phyloP scores from a whole-genome alignment of 2,113 vertebrate species.

The Toxostoma redivivum region DNA sequence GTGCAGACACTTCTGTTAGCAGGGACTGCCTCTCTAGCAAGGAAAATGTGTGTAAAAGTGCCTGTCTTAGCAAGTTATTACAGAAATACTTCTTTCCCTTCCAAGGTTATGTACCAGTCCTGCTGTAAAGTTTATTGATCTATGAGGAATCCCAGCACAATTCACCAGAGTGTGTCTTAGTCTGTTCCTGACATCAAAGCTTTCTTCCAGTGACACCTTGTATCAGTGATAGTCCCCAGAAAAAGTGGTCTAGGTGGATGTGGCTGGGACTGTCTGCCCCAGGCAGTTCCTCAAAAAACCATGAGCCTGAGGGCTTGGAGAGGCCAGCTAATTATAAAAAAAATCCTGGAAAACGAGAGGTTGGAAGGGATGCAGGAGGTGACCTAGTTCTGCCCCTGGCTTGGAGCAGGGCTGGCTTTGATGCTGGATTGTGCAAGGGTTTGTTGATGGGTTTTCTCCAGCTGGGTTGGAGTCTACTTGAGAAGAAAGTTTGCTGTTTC shows the following conservation, averaged over 20 bases:
- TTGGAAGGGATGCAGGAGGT: neutral
- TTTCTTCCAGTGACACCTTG: neutral
- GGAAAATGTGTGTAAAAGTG: neutral
- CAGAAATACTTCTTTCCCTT: neutral
- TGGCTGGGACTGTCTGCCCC: neutral
- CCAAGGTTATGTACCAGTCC: neutral
- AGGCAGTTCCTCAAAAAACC: neutral
- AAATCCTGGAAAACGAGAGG: neutral
- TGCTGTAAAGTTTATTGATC: slow-evolving; percentile 48
- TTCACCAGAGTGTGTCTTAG: neutral
- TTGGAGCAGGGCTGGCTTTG: neutral
- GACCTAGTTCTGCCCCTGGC: neutral
- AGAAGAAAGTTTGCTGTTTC: neutral
- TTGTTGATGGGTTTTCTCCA: neutral
- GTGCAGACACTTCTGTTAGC: neutral
- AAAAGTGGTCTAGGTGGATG: neutral
- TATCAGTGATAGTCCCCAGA: neutral
- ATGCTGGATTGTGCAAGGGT: neutral
- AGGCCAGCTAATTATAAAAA: neutral
- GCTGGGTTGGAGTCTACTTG: neutral
- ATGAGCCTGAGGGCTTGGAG: neutral
- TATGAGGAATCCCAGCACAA: neutral
- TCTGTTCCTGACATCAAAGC: slow-evolving; percentile 23
- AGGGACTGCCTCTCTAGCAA: neutral
- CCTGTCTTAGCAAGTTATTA: neutral